A percentile compares a stretch with the other conserved stretches of the same genome.
Conservation (phyloP, 2,888 invertebrate genomes). For the Coenonympha arcania region DNA sequence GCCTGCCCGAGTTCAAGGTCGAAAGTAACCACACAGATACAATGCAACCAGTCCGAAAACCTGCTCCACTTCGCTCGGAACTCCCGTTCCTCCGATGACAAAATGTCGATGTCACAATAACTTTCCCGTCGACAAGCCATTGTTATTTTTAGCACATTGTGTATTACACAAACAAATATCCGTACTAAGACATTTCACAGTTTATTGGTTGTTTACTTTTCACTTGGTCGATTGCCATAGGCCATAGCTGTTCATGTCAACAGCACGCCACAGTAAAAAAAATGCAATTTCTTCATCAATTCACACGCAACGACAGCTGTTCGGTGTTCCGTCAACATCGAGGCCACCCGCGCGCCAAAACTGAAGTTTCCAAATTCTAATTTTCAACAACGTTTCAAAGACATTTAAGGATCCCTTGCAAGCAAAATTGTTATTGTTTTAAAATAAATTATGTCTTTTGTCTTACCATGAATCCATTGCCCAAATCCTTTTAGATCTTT, state of each 20-base stretch:
- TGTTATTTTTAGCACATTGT: conserved; percentile 32
- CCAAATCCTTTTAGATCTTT: background rate
- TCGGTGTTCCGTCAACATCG: conserved; percentile 67
- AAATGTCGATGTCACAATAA: conserved; percentile 52
- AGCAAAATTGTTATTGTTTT: background rate
- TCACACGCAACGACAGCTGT: conserved; percentile 60
- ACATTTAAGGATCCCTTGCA: background rate
- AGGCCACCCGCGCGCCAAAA: conserved; percentile 71
- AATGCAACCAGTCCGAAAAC: conserved; percentile 96
- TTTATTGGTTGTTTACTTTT: conserved; percentile 36
- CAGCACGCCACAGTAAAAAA: conserved; percentile 38
- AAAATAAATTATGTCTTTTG: background rate
- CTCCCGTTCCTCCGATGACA: conserved; percentile 55
- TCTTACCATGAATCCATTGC: conserved; percentile 3
- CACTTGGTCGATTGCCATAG: no score
- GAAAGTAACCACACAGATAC: conserved; percentile 98
- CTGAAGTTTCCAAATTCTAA: conserved; percentile 41
- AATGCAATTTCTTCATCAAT: conserved; percentile 26
- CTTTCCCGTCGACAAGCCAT: conserved; percentile 63
- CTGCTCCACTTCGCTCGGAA: conserved; percentile 77
- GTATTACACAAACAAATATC: conserved; percentile 32
- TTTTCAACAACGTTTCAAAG: background rate
- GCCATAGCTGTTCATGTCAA: conserved; percentile 31
- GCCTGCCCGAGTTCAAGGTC: conserved; percentile 99
- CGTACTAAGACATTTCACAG: conserved; percentile 3